Base-by-base conservation (phyloP, 2,888 invertebrate species). In the Chironomus tentans region DNA sequence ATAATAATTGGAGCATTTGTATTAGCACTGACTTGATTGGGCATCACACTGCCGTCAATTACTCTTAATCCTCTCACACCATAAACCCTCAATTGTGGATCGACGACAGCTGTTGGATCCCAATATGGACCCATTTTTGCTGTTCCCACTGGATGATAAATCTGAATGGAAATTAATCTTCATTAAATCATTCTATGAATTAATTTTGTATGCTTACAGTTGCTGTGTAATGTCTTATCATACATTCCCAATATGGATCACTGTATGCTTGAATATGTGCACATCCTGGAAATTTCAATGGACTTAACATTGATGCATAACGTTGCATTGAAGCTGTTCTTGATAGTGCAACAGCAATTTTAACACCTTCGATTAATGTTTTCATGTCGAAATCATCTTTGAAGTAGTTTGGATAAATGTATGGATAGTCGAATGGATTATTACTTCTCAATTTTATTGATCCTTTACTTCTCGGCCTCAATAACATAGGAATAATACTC, bases 391-490 rank as follows among this genome's bases (percentile, higher is more conserved):
- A 85, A 21, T 92, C 89, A 76, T 94, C 92, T 18, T 88, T 83
- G 80, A 98, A 89, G 81, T 98, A 98, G 82, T 97, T 97, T 0
- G 97, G 95, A 80, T 95, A 92, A 76, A 98, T 95, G 77, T 92
- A 87, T 0, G 98, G 98, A 80, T 93, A 92, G 77, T 94, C 92
- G 79, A 91, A 90, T 0, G 97, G 97, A 82, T 95, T 92, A 13
- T 88, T 88, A 78, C 93, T 93, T 7, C 92, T 87, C 21, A 98
- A 83, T 79, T 90, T 92, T 24, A 98, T 90, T 28, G 87, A 86
- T 0, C 98, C 98, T 79, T 87, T 88, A 80, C 96, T 95, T 79
- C 88, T 89, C 0, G 98, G 95, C 22, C 97, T 87, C 77, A 98
- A 82, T 62, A 94, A 81, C 89, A 94, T 92, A 0, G 94, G 94